Conservation (phyloP, 1,140 invertebrate genomes). For the Lucilia cuprina region DNA sequence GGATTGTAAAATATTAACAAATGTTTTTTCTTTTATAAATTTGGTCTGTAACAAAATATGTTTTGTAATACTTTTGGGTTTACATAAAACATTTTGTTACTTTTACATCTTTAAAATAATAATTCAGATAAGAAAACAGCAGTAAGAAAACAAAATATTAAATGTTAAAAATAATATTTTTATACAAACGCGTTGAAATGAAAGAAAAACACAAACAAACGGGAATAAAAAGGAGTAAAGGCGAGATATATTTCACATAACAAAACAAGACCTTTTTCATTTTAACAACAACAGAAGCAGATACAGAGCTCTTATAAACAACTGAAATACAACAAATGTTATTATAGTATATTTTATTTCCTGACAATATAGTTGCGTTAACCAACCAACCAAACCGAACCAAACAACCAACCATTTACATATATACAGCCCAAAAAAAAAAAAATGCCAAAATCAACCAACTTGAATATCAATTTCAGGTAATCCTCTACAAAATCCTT, state of each 20-base stretch:
- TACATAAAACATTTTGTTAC: too few relatives aligned
- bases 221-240: neutral
- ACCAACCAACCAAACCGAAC: neutral
- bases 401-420: neutral
- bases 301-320: neutral
- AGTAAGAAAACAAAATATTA: neutral
- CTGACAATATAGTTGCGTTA: neutral
- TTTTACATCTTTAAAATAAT: neutral
- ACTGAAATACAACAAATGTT: too few relatives aligned
- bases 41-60: too few relatives aligned
- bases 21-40: too few relatives aligned
- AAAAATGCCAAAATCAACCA: neutral
- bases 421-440: neutral
- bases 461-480: constrained; percentile 25
- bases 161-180: constrained; percentile 24
- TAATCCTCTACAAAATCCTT: constrained; percentile 26
- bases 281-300: too few relatives aligned
- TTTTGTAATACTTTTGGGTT: too few relatives aligned
- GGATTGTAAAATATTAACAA: too few relatives aligned
- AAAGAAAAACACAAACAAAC: constrained; percentile 28
- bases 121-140: neutral
- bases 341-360: neutral
- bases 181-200: constrained; percentile 26
- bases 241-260: neutral
- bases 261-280: neutral